A percentile compares a stretch with the other conserved stretches of the same genome.
Evolutionary conservation across 2,888 invertebrate species (phyloP).

Genomic region (Cancer borealis): DNA sequence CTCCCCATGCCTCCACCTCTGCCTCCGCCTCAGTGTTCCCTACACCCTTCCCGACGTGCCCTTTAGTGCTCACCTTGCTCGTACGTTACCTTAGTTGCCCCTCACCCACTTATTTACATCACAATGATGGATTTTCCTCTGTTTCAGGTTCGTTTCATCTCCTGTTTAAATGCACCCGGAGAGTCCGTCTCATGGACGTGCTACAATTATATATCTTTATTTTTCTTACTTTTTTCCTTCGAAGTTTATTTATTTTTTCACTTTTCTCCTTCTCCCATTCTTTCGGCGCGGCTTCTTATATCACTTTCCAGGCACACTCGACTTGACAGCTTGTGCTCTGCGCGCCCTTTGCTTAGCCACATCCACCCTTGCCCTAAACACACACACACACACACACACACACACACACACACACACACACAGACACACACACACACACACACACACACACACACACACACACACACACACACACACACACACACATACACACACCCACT

Average conservation of each 20-base stretch:
- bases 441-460: neutral
- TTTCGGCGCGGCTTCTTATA: neutral
- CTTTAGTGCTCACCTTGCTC: constrained; percentile 5
- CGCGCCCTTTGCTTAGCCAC: neutral
- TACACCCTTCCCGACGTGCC: constrained; percentile 33
- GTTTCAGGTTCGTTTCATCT: constrained; percentile 4
- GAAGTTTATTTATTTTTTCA: constrained; percentile 33
- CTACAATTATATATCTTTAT: neutral
- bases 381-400: constrained; percentile 14
- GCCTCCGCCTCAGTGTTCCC: constrained; percentile 31
- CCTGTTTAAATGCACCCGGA: neutral
- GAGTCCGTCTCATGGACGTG: neutral
- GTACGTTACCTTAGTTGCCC: constrained; percentile 31
- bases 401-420: neutral
- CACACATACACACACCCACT: constrained; percentile 37
- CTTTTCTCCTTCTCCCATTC: constrained; percentile 36
- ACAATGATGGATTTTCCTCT: constrained; percentile 33
- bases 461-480: constrained; percentile 9
- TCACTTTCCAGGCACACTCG: constrained; percentile 12
- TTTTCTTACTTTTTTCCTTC: neutral
- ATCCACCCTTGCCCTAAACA: constrained; percentile 21
- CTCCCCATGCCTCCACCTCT: neutral
- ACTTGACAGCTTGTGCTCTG: constrained; percentile 30
- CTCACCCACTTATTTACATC: constrained; percentile 30
- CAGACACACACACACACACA: neutral